phyloP scores from a whole-genome alignment of 2,113 vertebrate species.

The Chaetodon auriga region DNA sequence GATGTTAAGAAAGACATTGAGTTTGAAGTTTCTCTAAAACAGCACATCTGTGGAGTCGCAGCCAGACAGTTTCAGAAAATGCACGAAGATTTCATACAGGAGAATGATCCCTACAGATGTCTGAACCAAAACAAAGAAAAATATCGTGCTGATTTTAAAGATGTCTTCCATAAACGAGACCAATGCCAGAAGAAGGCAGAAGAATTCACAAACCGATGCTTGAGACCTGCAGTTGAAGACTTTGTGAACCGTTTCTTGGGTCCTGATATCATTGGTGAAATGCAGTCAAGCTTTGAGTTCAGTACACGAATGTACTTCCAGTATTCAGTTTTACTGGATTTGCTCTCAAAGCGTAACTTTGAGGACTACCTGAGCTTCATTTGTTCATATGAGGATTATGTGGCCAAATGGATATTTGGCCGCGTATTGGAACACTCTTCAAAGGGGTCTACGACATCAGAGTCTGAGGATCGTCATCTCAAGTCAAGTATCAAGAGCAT shows the following conservation, averaged over 20 bases:
- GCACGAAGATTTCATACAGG: slow-evolving; percentile 59
- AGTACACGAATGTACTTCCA: slow-evolving; percentile 65
- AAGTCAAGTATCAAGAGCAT: slow-evolving; percentile 47
- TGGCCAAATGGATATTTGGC: slow-evolving; percentile 45
- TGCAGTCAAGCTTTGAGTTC: slow-evolving; percentile 44
- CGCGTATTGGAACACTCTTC: slow-evolving; percentile 48
- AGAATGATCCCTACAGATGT: slow-evolving; percentile 65
- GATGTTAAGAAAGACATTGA: fast-evolving
- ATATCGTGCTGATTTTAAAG: slow-evolving; percentile 61
- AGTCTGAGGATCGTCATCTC: slow-evolving; percentile 44
- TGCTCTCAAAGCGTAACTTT: slow-evolving; percentile 33
- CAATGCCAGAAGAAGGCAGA: slow-evolving; percentile 78
- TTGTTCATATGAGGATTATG: slow-evolving; percentile 35
- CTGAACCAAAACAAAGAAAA: slow-evolving; percentile 51
- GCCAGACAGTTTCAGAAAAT: slow-evolving; percentile 61
- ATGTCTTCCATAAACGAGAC: slow-evolving; percentile 68
- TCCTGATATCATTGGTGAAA: slow-evolving; percentile 67
- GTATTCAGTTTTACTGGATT: slow-evolving; percentile 59
- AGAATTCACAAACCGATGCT: slow-evolving; percentile 64
- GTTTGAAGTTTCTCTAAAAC: slow-evolving; percentile 74
- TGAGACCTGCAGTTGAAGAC: slow-evolving; percentile 65
- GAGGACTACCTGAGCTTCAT: not conserved
- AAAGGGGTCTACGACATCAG: not conserved
- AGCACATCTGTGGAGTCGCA: slow-evolving; percentile 74
- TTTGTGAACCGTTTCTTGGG: slow-evolving; percentile 63